Conservation (phyloP, 2,888 invertebrate genomes). For the Tetragnatha montana region DNA sequence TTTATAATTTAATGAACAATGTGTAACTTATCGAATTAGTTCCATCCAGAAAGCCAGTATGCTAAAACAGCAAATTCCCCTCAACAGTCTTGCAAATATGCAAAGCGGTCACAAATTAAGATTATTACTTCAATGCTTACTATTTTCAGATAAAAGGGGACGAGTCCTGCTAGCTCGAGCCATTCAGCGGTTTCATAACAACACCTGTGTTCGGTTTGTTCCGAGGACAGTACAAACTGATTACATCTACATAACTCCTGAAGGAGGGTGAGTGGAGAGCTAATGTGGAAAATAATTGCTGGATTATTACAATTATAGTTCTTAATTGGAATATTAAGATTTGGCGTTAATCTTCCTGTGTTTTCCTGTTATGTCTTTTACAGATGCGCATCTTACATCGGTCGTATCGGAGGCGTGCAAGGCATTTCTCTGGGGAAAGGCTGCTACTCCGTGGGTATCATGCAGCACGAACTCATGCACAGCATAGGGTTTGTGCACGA, state of each 20-base stretch:
- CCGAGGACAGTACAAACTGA: slow-evolving; percentile 80
- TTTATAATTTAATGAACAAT: too few relatives aligned
- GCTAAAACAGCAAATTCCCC: too few relatives aligned
- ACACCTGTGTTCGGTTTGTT: slow-evolving; percentile 82
- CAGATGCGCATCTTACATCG: slow-evolving; percentile 86
- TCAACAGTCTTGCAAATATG: too few relatives aligned
- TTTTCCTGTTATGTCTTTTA: slow-evolving; percentile 8
- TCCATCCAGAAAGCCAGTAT: too few relatives aligned
- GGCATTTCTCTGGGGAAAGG: slow-evolving; percentile 84
- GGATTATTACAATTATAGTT: too few relatives aligned
- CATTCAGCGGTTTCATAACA: slow-evolving; percentile 80
- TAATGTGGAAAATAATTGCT: too few relatives aligned
- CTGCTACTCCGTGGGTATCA: slow-evolving; percentile 60
- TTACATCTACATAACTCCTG: slow-evolving; percentile 80
- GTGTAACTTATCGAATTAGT: too few relatives aligned
- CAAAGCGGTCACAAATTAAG: too few relatives aligned
- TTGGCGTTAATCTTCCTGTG: background rate
- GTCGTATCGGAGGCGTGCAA: slow-evolving; percentile 84
- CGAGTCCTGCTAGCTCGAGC: slow-evolving; percentile 78
- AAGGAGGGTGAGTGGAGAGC: slow-evolving; percentile 77
- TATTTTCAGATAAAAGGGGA: slow-evolving; percentile 38
- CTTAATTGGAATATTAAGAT: background rate
- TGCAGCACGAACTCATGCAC: slow-evolving; percentile 86
- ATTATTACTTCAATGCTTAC: background rate
- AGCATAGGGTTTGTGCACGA: slow-evolving; percentile 89